Base-by-base conservation (phyloP, 2,888 invertebrate genomes). In the Eupithecia exiguata region DNA sequence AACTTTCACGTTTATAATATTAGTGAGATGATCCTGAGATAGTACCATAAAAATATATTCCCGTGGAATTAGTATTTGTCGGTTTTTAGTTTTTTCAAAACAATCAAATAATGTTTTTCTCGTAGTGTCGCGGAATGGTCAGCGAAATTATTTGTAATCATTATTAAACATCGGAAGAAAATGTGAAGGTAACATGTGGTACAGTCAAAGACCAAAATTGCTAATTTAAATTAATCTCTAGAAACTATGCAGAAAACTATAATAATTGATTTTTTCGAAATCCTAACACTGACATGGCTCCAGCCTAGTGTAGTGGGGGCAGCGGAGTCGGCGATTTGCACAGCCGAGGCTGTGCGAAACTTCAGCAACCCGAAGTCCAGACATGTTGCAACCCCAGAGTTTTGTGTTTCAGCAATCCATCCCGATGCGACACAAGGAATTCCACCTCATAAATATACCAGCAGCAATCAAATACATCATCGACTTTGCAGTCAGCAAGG, bases 351-450 rank as follows among this genome's bases (percentile, higher is more conserved):
- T n/a, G n/a, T n/a, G n/a, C n/a, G n/a, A n/a, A n/a, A n/a, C n/a
- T n/a, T n/a, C n/a, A n/a, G n/a, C n/a, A n/a, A n/a, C n/a, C n/a
- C n/a, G n/a, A n/a, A n/a, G 21, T 21, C 21, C 9, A 21, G 10
- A n/a, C 53, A 21, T 53, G 53, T 53, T 9, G 53, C 1, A 21
- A 53, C 21, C 53, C 21, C 53, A 53, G 40, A 9, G 4, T 1
- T 65, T 69, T 78, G 74, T 79, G 69, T 89, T 95, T 71, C 90
- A 96, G 96, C 97, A 97, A 95, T 97, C 97, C 0, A 79, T 97
- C 76, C 97, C 98, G 10, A 95, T 97, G 95, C 95, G 97, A 21
- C 97, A 97, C 90, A 97, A 97, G 88, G 96, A 96, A 84, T 95
- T 97, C 62, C 96, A 97, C 85, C 91, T 96, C 74, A 89, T 97